These are phyloP conservation scores for Hiodon alosoides DNA, from an alignment of 2,113 vertebrate genomes.

Conservation along the genomic window DNA sequence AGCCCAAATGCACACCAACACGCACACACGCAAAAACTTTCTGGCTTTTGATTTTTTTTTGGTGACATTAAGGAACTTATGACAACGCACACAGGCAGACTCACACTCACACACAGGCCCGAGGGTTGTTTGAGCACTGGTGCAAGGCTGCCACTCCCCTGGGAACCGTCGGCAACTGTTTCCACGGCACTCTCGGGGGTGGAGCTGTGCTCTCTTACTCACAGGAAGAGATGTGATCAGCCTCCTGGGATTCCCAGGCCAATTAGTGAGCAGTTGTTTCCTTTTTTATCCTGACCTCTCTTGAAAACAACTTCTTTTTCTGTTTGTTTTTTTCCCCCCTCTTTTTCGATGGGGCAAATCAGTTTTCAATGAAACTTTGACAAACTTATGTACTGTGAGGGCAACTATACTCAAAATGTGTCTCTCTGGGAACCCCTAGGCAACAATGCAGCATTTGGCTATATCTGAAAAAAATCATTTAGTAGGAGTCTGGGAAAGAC, in stretches of 20 bases:
- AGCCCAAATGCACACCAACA: not conserved
- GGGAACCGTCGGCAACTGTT: conserved; percentile 51
- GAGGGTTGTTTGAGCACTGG: conserved; percentile 45
- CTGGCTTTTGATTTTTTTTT: not conserved
- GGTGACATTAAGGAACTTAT: not conserved
- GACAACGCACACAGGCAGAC: not conserved
- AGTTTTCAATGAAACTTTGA: not conserved
- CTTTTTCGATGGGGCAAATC: not conserved
- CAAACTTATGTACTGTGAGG: not conserved
- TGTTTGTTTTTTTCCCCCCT: not conserved
- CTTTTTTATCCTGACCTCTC: not conserved
- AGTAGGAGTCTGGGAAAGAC: not conserved
- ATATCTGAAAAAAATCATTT: not conserved
- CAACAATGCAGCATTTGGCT: not conserved
- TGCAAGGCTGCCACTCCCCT: conserved; percentile 43
- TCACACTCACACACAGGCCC: conserved; percentile 31
- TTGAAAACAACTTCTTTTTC: not conserved
- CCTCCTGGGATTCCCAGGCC: conserved; percentile 64
- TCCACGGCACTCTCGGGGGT: conserved; percentile 51
- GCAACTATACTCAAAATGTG: not conserved
- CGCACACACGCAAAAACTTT: not conserved
- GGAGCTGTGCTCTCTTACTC: conserved; percentile 32
- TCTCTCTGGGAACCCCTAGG: not conserved
- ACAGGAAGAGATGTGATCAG: conserved; percentile 69
- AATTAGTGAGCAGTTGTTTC: conserved; percentile 25